These are phyloP conservation scores for Peromyscus leucopus DNA, from an alignment of 2,113 vertebrate genomes.

Conservation along the genomic window DNA sequence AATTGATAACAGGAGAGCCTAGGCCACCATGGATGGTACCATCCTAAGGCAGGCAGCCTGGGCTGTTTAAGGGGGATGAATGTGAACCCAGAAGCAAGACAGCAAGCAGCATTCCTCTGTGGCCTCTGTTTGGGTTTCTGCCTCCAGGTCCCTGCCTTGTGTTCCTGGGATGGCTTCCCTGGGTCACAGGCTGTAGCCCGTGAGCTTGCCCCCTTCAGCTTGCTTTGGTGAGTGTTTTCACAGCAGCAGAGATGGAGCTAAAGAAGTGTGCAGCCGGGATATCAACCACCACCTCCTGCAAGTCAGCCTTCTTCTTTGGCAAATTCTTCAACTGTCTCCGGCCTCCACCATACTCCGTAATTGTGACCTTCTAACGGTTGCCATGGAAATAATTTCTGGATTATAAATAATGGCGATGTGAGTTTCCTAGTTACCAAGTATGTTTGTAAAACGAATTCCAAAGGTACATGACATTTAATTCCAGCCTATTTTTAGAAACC, in stretches of 20 bases:
- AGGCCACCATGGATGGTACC: not conserved
- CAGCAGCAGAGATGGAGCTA: not conserved
- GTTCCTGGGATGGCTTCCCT: not conserved
- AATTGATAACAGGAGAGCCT: not conserved
- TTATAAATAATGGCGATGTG: slow-evolving; percentile 89
- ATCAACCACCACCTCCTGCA: not conserved
- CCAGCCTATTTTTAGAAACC: slow-evolving; percentile 87
- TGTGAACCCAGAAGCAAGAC: not conserved
- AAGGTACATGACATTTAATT: slow-evolving; percentile 89
- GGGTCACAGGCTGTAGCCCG: not conserved
- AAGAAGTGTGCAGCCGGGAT: not conserved
- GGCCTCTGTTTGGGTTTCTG: not conserved
- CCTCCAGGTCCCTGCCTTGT: not conserved
- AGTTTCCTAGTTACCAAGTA: slow-evolving; percentile 89
- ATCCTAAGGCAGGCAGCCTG: not conserved
- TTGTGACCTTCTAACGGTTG: slow-evolving; percentile 87
- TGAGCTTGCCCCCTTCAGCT: not conserved
- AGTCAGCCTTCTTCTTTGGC: slow-evolving; percentile 40
- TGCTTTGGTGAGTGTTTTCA: not conserved
- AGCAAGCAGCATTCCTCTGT: not conserved
- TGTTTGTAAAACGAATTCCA: slow-evolving; percentile 87
- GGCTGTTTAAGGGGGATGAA: too few relatives aligned
- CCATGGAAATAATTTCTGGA: slow-evolving; percentile 88
- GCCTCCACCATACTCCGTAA: slow-evolving; percentile 80
- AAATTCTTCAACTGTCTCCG: slow-evolving; percentile 78